Percentiles rank a stretch among this genome's conserved stretches.
These are phyloP conservation scores for Zaprionus bogoriensis DNA, from an alignment of 2,888 invertebrate species.

Conservation along the genomic window DNA sequence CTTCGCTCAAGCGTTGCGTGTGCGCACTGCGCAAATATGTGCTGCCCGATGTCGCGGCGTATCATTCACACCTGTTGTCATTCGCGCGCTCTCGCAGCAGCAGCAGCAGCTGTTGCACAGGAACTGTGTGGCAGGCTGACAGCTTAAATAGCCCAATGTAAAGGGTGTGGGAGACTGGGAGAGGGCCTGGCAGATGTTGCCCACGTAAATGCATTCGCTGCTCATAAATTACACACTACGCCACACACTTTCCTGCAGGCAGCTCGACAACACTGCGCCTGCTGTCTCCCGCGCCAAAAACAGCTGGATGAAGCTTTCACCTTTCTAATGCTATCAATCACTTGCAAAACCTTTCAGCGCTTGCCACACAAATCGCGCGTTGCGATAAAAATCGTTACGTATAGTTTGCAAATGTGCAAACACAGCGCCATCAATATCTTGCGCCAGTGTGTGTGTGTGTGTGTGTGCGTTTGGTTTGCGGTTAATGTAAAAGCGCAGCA, in stretches of 20 bases:
- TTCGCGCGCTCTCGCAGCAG: slow-evolving; percentile 21
- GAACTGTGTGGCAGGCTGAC: slow-evolving; percentile 49
- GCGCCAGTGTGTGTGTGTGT: too few species aligned
- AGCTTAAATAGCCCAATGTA: slow-evolving; percentile 43
- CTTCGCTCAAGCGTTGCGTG: slow-evolving; percentile 22
- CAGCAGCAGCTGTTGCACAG: slow-evolving; percentile 31
- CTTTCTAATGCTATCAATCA: slow-evolving; percentile 53
- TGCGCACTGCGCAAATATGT: slow-evolving; percentile 15
- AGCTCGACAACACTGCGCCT: not conserved
- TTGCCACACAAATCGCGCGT: slow-evolving; percentile 9
- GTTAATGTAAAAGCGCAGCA: not conserved
- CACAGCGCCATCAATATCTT: not conserved
- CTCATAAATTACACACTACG: not conserved
- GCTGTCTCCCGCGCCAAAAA: slow-evolving; percentile 1
- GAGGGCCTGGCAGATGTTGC: slow-evolving; percentile 31
- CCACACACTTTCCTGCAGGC: not conserved
- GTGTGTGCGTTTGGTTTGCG: not conserved
- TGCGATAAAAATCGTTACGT: slow-evolving; percentile 18
- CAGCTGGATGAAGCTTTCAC: slow-evolving; percentile 40
- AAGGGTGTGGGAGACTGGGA: slow-evolving; percentile 17
- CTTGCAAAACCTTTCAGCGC: slow-evolving; percentile 14
- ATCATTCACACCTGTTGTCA: slow-evolving; percentile 66
- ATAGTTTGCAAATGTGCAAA: slow-evolving; percentile 9
- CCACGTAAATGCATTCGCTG: not conserved
- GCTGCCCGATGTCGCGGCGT: slow-evolving; percentile 29